phyloP scores from a whole-genome alignment of 2,888 invertebrate species.

The Cryptocheilus praepositus region DNA sequence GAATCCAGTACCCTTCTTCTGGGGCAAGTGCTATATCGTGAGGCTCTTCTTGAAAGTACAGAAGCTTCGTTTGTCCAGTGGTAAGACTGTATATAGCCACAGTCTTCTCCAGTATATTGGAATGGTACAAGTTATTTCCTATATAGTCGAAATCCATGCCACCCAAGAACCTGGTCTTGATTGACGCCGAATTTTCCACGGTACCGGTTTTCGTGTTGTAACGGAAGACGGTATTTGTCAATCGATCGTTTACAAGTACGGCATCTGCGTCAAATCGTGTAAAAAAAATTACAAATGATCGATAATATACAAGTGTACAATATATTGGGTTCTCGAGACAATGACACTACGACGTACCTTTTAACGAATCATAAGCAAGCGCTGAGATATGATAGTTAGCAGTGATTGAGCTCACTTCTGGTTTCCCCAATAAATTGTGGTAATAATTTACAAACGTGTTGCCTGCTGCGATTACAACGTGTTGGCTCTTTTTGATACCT shows the following conservation, averaged over 20 bases:
- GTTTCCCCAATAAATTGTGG: slow-evolving; percentile 82
- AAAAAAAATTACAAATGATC: neutral
- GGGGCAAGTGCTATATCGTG: slow-evolving; percentile 82
- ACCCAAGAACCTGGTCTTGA: slow-evolving; percentile 76
- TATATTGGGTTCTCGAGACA: neutral
- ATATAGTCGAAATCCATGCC: slow-evolving; percentile 82
- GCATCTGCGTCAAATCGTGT: slow-evolving; percentile 41
- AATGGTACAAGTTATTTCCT: slow-evolving; percentile 85
- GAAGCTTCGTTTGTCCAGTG: slow-evolving; percentile 78
- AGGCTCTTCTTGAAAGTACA: slow-evolving; percentile 80
- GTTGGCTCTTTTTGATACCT: slow-evolving; percentile 74
- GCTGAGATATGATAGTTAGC: slow-evolving; percentile 79
- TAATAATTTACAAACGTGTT: slow-evolving; percentile 79
- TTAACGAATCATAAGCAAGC: slow-evolving; percentile 80
- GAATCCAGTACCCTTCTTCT: slow-evolving; percentile 78
- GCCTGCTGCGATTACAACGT: slow-evolving; percentile 79
- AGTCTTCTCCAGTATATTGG: slow-evolving; percentile 79
- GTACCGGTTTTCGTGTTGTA: slow-evolving; percentile 43
- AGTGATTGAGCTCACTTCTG: slow-evolving; percentile 75
- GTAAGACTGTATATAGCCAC: slow-evolving; percentile 82
- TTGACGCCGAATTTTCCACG: slow-evolving; percentile 66
- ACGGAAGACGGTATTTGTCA: slow-evolving; percentile 51
- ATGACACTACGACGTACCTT: slow-evolving; percentile 68
- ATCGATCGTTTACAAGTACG: slow-evolving; percentile 56
- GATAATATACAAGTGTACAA: too few relatives aligned